Percentiles rank a stretch among this genome's conserved stretches.
phyloP scores from a whole-genome alignment of 2,888 invertebrate species.

The Orchesellides sinensis region DNA sequence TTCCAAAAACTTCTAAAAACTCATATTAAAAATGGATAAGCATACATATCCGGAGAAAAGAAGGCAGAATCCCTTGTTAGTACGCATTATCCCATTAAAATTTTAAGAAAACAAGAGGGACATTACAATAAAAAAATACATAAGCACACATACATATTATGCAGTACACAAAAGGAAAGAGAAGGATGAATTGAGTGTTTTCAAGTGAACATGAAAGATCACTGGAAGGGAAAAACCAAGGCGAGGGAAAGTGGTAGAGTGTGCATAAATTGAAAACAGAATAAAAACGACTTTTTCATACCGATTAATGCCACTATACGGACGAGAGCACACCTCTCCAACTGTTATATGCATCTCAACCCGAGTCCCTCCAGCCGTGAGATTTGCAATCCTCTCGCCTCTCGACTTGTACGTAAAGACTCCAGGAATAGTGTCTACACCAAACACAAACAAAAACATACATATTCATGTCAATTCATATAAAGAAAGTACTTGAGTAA shows the following conservation, averaged over 20 bases:
- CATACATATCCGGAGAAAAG: too few species aligned
- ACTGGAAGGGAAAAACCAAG: not conserved
- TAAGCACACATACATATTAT: not conserved
- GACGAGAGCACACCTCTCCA: conserved; percentile 81
- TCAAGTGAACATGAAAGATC: not conserved
- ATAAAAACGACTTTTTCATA: conserved; percentile 78
- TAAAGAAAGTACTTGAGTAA: too few species aligned
- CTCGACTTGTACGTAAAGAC: conserved; percentile 89
- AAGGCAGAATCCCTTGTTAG: too few species aligned
- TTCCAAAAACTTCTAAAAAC: too few species aligned
- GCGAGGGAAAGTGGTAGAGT: not conserved
- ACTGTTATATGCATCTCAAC: conserved; percentile 85
- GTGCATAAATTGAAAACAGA: not conserved
- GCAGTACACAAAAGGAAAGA: too few species aligned
- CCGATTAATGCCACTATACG: conserved; percentile 86
- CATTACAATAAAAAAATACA: not conserved
- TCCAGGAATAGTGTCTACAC: conserved; percentile 88
- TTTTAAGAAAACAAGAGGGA: too few species aligned
- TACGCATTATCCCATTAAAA: too few species aligned
- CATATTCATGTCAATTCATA: too few species aligned
- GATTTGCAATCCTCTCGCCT: conserved; percentile 84
- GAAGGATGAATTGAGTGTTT: not conserved
- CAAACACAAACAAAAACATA: conserved; percentile 67
- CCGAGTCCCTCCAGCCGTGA: conserved; percentile 84
- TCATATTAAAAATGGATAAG: too few species aligned